A percentile compares a stretch with the other conserved stretches of the same genome.
phyloP scores from a whole-genome alignment of 1,140 invertebrate genomes.

The Leptinotarsa defecta region DNA sequence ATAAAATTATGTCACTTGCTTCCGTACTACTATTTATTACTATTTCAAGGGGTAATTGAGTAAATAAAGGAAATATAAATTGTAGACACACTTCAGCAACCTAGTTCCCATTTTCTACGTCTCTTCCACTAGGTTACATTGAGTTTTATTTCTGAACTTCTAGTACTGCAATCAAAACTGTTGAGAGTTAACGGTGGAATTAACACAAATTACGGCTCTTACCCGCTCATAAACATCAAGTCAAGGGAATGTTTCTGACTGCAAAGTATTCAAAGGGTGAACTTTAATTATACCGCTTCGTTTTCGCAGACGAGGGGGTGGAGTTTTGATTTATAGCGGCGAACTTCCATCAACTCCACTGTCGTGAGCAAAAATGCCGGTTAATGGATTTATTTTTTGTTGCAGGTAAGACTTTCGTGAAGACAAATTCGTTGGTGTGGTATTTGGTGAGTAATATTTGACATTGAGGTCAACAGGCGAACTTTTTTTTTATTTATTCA shows the following conservation, averaged over 20 bases:
- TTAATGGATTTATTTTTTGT: not conserved
- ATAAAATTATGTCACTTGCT: no score
- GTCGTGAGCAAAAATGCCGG: not conserved
- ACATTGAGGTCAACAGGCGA: no score
- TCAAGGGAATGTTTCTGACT: not conserved
- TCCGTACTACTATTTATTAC: no score
- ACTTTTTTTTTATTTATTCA: no score
- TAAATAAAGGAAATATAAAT: no score
- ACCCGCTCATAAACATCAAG: conserved; percentile 2
- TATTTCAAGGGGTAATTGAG: no score
- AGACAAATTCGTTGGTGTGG: not conserved
- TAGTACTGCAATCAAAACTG: no score
- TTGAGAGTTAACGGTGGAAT: not conserved
- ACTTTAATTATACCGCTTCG: not conserved
- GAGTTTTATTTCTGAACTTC: no score
- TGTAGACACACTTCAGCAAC: no score
- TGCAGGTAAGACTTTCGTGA: not conserved
- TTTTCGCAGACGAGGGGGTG: not conserved
- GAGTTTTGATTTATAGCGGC: not conserved
- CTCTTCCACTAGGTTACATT: no score
- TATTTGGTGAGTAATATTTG: not conserved
- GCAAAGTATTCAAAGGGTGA: not conserved
- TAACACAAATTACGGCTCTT: not conserved
- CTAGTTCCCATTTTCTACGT: no score
- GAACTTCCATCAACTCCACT: not conserved